Percentiles rank a stretch among this genome's conserved stretches.
Evolutionary conservation across 1,140 invertebrate genomes (phyloP).

Genomic region (Palaemon carinicauda): DNA sequence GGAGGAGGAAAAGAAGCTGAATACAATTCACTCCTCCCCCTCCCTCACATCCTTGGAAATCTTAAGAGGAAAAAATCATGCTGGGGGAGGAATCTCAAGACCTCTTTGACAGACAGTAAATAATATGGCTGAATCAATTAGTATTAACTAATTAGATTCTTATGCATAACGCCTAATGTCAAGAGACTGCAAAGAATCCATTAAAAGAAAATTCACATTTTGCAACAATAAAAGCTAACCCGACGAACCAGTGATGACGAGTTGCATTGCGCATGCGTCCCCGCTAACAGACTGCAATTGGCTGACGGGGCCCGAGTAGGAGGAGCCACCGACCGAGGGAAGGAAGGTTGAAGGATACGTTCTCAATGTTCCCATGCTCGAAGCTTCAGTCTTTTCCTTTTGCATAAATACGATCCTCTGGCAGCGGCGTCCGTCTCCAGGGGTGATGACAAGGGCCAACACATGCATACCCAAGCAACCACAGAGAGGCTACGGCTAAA

Average conservation of each 20-base stretch:
- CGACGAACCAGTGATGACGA: background rate
- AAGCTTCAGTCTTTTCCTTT: constrained; percentile 38
- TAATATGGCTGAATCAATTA: no score
- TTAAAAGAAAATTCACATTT: background rate
- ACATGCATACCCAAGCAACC: constrained; percentile 32
- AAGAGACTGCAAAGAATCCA: constrained; percentile 21
- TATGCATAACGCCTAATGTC: background rate
- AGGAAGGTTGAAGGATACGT: constrained; percentile 21
- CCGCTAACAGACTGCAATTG: background rate
- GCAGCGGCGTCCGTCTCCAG: constrained; percentile 38
- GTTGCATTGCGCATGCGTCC: background rate
- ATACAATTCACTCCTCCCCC: no score
- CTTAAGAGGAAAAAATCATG: no score
- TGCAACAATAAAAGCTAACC: background rate
- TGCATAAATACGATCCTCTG: constrained; percentile 41
- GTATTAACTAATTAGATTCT: background rate
- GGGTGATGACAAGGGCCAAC: constrained; percentile 28
- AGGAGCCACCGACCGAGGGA: background rate
- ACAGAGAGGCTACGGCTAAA: no score
- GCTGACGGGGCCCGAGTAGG: background rate
- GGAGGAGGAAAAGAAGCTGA: no score
- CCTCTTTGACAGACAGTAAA: no score
- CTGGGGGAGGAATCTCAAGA: no score
- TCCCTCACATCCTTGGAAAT: no score
- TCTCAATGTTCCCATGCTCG: constrained; percentile 27